A percentile compares a stretch with the other conserved stretches of the same genome.
Evolutionary conservation across 2,797 vertebrate species (phyloP).

Genomic region (Argentina silus): DNA sequence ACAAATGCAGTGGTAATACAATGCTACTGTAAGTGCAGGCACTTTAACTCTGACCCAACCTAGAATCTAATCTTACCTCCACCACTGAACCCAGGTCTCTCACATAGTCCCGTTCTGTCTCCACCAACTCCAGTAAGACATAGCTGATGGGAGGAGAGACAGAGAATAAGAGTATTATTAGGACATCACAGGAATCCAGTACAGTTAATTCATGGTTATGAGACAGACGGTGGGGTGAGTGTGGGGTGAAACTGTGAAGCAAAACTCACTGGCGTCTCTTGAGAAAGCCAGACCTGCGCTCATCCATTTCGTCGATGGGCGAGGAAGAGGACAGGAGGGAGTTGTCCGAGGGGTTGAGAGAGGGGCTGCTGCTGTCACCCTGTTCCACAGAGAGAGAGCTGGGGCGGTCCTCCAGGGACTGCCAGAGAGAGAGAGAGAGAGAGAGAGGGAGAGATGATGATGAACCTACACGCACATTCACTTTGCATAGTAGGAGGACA

Average conservation of each 20-base stretch:
- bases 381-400: conserved; percentile 93
- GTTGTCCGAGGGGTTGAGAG: conserved; percentile 95
- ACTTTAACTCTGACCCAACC: not conserved
- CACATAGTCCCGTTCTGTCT: conserved; percentile 96
- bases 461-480: too few species aligned
- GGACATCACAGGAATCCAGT: too few species aligned
- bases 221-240: too few species aligned
- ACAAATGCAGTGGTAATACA: not conserved
- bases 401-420: conserved; percentile 96
- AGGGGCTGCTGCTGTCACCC: conserved; percentile 93
- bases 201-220: too few species aligned
- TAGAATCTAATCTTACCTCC: conserved; percentile 79
- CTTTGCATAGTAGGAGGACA: not conserved
- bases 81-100: conserved; percentile 94
- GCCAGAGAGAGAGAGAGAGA: conserved; percentile 3
- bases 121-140: conserved; percentile 94
- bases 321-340: conserved; percentile 96
- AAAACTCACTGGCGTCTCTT: conserved; percentile 93
- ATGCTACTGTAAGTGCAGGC: not conserved
- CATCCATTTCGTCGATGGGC: conserved; percentile 94
- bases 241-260: not conserved
- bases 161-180: not conserved
- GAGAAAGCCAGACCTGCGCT: conserved; percentile 92
- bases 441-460: not conserved
- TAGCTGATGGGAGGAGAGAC: conserved; percentile 80